Evolutionary conservation across 2,797 vertebrate genomes (phyloP).

Genomic region (Eulemur mongoz): DNA sequence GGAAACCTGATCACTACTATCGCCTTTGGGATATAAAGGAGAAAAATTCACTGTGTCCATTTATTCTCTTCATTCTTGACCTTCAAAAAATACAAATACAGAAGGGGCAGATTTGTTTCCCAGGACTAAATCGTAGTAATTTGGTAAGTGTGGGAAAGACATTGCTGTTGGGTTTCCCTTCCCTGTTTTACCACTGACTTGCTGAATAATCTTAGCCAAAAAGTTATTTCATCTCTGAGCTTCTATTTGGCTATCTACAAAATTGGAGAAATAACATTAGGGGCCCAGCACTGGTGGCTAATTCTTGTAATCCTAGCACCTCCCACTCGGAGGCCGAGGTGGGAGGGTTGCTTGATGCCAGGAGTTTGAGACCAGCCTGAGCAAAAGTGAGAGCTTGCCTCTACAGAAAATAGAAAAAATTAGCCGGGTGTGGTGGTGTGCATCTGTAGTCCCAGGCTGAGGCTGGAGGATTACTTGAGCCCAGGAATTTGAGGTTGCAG

Average conservation of each 20-base stretch:
- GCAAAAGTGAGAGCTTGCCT: not conserved
- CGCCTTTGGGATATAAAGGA: constrained; percentile 32
- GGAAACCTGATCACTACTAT: not conserved
- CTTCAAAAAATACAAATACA: constrained; percentile 19
- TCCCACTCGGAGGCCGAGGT: not conserved
- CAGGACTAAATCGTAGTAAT: not conserved
- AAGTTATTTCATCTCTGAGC: not conserved
- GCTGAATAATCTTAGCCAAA: constrained; percentile 36
- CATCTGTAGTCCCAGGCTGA: not conserved
- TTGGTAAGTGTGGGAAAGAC: constrained; percentile 30
- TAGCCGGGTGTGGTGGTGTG: not conserved
- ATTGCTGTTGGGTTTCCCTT: not conserved
- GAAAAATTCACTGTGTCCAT: not conserved
- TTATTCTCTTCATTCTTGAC: constrained; percentile 31
- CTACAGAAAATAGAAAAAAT: not conserved
- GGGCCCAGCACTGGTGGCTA: not conserved
- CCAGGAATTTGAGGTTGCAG: not conserved
- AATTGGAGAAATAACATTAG: not conserved
- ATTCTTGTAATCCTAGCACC: not conserved
- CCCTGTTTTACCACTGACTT: not conserved
- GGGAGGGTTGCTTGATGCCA: not conserved
- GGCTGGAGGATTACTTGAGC: not conserved
- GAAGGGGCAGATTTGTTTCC: not conserved
- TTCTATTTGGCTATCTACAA: not conserved
- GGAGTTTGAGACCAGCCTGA: not conserved